phyloP scores from a whole-genome alignment of 2,888 invertebrate species.

The Pilophorus perplexus region DNA sequence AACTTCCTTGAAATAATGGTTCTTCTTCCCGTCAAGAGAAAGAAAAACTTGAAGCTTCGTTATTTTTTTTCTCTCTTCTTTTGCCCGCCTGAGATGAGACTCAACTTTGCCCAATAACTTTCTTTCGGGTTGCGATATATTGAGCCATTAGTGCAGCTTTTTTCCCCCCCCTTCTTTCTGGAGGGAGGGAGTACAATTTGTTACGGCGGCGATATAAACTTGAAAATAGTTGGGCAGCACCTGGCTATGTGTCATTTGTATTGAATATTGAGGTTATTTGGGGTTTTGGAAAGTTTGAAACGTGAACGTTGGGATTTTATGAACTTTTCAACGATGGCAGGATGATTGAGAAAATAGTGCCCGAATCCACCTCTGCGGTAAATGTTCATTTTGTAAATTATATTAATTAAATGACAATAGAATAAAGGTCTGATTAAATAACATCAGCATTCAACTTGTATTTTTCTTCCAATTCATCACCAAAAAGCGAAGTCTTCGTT shows the following conservation, averaged over 20 bases:
- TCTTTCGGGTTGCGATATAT: conserved; percentile 28
- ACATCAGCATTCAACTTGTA: no score
- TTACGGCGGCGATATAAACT: neutral
- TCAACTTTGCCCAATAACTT: conserved; percentile 39
- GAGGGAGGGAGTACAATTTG: neutral
- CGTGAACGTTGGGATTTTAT: no score
- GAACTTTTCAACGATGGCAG: no score
- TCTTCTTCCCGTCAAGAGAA: conserved; percentile 29
- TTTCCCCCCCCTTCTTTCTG: neutral
- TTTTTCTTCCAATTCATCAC: no score
- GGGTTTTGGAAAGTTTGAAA: no score
- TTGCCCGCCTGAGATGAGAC: conserved; percentile 31
- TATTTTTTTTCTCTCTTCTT: conserved; percentile 14
- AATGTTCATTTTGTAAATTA: no score
- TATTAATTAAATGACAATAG: no score
- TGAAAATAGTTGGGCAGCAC: neutral
- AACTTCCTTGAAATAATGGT: conserved; percentile 32
- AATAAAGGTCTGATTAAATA: no score
- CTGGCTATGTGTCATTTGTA: neutral
- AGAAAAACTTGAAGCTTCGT: conserved; percentile 24
- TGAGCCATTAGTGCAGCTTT: conserved; percentile 29
- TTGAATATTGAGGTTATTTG: neutral
- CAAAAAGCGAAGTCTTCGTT: no score
- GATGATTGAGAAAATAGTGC: no score
- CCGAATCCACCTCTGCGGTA: no score